These are phyloP conservation scores for Atlantisia rogersi DNA, from an alignment of 2,113 vertebrate species.

Conservation along the genomic window DNA sequence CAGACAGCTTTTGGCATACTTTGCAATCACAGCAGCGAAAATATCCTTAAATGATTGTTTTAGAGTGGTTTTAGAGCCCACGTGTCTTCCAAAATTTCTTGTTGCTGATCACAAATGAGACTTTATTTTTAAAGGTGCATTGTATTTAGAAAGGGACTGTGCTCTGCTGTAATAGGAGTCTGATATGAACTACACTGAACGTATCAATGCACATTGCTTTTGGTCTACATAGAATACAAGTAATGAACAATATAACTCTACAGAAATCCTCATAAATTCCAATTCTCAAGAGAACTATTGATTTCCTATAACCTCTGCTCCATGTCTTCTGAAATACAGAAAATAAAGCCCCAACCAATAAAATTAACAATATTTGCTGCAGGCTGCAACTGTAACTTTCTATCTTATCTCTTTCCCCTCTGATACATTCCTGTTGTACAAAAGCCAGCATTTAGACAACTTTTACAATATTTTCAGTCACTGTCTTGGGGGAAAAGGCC, in stretches of 20 bases:
- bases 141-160: constrained; percentile 3
- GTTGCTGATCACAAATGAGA: constrained; percentile 11
- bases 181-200: background rate
- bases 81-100: background rate
- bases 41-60: background rate
- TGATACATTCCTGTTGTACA: background rate
- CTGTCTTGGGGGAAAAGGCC: background rate
- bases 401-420: background rate
- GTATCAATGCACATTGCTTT: constrained; percentile 8
- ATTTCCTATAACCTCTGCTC: constrained; percentile 20
- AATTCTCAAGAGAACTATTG: constrained; percentile 47
- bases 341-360: background rate
- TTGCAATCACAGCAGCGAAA: background rate
- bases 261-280: constrained; percentile 49
- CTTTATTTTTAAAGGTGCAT: background rate
- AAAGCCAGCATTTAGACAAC: background rate
- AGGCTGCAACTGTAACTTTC: constrained; percentile 16
- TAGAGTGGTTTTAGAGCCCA: background rate
- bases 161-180: constrained; percentile 18
- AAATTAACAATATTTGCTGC: constrained; percentile 57
- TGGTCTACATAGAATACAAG: background rate
- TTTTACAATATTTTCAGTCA: background rate
- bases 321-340: constrained; percentile 37
- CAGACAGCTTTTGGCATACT: background rate
- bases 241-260: constrained; percentile 54